phyloP scores from a whole-genome alignment of 2,797 vertebrate species.

The Danionella dracula region DNA sequence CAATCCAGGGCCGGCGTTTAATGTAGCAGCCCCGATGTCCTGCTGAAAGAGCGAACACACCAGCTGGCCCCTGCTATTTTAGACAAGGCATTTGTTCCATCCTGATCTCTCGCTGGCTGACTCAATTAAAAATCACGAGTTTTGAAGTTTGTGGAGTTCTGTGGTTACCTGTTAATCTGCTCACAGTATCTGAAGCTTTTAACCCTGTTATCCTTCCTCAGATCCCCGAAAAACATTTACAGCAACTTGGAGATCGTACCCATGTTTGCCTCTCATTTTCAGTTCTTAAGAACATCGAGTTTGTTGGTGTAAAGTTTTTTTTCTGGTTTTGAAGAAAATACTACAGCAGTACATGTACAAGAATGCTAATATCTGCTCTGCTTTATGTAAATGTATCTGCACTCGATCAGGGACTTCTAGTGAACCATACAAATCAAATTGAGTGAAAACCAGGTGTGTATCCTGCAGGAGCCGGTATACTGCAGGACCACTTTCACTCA shows the following conservation, averaged over 20 bases:
- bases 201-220: background rate
- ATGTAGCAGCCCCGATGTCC: conserved; percentile 54
- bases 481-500: too few relatives aligned
- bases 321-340: too few relatives aligned
- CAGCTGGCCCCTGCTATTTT: conserved; percentile 80
- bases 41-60: conserved; percentile 75
- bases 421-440: too few relatives aligned
- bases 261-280: background rate
- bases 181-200: conserved; percentile 11
- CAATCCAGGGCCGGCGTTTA: conserved; percentile 12
- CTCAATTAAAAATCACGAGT: conserved; percentile 66
- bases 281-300: background rate
- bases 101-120: conserved; percentile 70
- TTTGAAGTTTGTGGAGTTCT: background rate
- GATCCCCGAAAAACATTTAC: background rate
- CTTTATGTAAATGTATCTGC: too few relatives aligned
- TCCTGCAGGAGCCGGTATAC: too few relatives aligned
- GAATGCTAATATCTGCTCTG: too few relatives aligned
- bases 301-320: too few relatives aligned
- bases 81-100: conserved; percentile 80
- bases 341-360: too few relatives aligned
- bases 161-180: background rate
- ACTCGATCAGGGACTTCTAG: too few relatives aligned
- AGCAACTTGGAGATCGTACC: too few relatives aligned
- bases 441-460: too few relatives aligned